Evolutionary conservation across 2,888 invertebrate species (phyloP).

Genomic region (Nebria brevicollis): DNA sequence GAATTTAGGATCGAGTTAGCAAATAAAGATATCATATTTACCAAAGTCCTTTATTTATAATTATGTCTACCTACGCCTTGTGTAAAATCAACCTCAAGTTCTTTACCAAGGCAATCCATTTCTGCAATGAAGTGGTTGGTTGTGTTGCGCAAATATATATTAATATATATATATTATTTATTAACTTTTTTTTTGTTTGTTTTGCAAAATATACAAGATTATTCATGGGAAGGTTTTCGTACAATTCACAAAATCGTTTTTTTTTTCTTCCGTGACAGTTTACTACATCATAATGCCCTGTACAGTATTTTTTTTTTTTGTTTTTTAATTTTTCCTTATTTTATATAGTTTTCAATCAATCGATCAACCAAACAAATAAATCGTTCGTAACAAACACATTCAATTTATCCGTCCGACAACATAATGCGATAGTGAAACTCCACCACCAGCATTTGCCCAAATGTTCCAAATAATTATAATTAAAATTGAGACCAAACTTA

Average conservation of each 20-base stretch:
- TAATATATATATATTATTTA: slow-evolving; percentile 18
- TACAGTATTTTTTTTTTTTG: slow-evolving; percentile 22
- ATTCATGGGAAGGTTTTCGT: slow-evolving; percentile 45
- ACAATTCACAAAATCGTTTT: slow-evolving; percentile 37
- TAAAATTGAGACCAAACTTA: slow-evolving; percentile 31
- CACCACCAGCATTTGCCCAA: neutral
- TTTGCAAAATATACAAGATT: slow-evolving; percentile 47
- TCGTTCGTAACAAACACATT: slow-evolving; percentile 30
- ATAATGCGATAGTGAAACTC: slow-evolving; percentile 2
- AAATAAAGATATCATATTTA: slow-evolving; percentile 25
- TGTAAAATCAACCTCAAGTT: slow-evolving; percentile 19
- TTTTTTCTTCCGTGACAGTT: slow-evolving; percentile 34
- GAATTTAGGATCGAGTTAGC: neutral
- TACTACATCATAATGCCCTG: slow-evolving; percentile 37
- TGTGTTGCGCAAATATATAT: slow-evolving; percentile 42
- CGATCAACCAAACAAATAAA: slow-evolving; percentile 31
- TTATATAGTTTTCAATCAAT: slow-evolving; percentile 27
- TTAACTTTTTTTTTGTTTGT: slow-evolving; percentile 42
- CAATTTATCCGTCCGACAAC: slow-evolving; percentile 23
- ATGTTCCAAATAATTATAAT: neutral
- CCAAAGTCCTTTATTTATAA: slow-evolving; percentile 33
- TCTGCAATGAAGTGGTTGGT: slow-evolving; percentile 25
- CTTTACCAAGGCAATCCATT: slow-evolving; percentile 20
- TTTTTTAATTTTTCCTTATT: neutral
- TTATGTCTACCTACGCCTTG: slow-evolving; percentile 24